Evolutionary conservation across 1,140 invertebrate genomes (phyloP), one percentile per base, ranked within the genome.

Genomic region (Aphelinus certus): DNA sequence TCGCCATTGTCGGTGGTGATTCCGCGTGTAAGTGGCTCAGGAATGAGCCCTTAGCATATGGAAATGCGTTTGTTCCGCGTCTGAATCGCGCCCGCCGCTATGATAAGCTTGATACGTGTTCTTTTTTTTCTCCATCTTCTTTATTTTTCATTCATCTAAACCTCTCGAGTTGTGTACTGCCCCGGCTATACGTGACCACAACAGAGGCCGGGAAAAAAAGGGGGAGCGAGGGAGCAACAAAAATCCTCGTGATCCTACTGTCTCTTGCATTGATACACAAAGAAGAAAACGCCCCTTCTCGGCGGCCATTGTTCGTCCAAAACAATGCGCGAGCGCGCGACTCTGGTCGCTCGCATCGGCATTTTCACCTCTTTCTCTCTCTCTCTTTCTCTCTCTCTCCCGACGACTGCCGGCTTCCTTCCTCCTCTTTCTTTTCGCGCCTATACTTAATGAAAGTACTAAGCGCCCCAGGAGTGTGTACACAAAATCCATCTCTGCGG

Each of bases 181-280:
- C 60, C 3, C 7, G 26, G 42, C 3, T 26, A n/a, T 5, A n/a
- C 3, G 26, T n/a, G 55, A 7, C 69, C 10, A 49, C 48, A 4
- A 9, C 47, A 10, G 48, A 43, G 1, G 10, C 5, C 4, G 47
- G 51, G 45, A 2, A 69, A 49, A 60, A 49, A 62, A 60, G 56
- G 10, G n/a, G 42, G 1, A 9, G 10, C 5, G 64, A 55, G 42
- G 6, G 46, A 73, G 26, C 46, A 43, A 55, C 57, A 62, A 67
- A 67, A 67, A 68, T 57, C 43, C 9, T 5, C 26, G 45, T 42
- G 63, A 56, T 73, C 66, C 60, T 68, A 66, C 51, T 65, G 7
- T 56, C 58, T 53, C 74, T 75, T 63, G 71, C 71, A 74, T 75
- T 76, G 62, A 72, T 75, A 65, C 62, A 68, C n/a, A 74, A 60